Evolutionary conservation across 2,113 vertebrate genomes (phyloP).

Genomic region (Ascaphus truei): DNA sequence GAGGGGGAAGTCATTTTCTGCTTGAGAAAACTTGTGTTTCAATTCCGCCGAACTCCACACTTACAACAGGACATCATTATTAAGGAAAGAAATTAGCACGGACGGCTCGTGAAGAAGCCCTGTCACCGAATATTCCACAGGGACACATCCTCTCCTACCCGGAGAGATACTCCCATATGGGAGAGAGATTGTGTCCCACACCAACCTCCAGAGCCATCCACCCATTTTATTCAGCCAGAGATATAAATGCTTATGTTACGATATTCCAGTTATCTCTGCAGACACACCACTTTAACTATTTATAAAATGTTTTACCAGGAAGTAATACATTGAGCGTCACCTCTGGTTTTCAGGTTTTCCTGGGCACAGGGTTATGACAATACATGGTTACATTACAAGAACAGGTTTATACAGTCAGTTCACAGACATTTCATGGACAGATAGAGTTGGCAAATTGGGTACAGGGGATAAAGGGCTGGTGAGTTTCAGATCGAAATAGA

Average conservation of each 20-base stretch:
- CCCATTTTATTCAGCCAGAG: background rate
- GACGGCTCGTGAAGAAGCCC: background rate
- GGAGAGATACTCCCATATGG: background rate
- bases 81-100: slow-evolving; percentile 16
- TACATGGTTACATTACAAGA: too few relatives aligned
- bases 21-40: slow-evolving; percentile 28
- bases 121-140: too few relatives aligned
- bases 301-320: too few relatives aligned
- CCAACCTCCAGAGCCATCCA: background rate
- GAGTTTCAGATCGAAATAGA: too few relatives aligned
- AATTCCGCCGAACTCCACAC: background rate
- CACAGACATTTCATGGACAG: too few relatives aligned
- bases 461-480: too few relatives aligned
- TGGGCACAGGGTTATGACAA: too few relatives aligned
- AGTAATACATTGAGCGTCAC: too few relatives aligned
- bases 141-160: background rate
- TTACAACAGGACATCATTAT: slow-evolving; percentile 18
- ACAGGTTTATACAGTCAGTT: too few relatives aligned
- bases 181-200: background rate
- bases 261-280: background rate
- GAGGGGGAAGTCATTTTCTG: slow-evolving; percentile 31
- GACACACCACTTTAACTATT: too few relatives aligned
- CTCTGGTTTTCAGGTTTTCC: too few relatives aligned
- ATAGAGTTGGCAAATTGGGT: too few relatives aligned
- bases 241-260: background rate